Conservation (phyloP, 2,797 vertebrate genomes). For the Pogonophryne albipinna region DNA sequence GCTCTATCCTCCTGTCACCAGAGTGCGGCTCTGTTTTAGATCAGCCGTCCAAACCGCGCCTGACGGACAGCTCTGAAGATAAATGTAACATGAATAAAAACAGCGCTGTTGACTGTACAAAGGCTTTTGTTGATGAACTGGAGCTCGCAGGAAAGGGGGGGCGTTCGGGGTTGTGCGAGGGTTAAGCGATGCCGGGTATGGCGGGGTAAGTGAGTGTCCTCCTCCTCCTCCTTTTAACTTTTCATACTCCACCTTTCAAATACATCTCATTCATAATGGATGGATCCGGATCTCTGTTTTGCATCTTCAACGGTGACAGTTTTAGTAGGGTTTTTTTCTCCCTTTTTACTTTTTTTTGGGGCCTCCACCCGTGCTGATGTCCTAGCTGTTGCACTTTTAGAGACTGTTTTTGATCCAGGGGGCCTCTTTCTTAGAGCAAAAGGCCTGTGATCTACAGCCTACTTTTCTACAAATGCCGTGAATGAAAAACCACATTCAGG, state of each 20-base stretch:
- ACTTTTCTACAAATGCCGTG: conserved; percentile 11
- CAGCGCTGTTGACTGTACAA: conserved; percentile 77
- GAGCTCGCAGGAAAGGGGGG: conserved; percentile 40
- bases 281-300: conserved; percentile 85
- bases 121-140: conserved; percentile 81
- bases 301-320: conserved; percentile 82
- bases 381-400: conserved; percentile 33
- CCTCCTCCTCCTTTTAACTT: conserved; percentile 40
- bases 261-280: conserved; percentile 86
- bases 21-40: conserved; percentile 82
- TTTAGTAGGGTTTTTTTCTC: conserved; percentile 58
- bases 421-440: conserved; percentile 23
- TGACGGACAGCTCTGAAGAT: conserved; percentile 81
- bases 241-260: conserved; percentile 77
- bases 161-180: conserved; percentile 58
- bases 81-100: conserved; percentile 82
- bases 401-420: conserved; percentile 40
- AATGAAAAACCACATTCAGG: conserved; percentile 24
- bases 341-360: conserved; percentile 18
- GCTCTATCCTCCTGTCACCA: conserved; percentile 81
- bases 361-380: conserved; percentile 18
- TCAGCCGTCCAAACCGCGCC: conserved; percentile 74
- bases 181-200: conserved; percentile 66
- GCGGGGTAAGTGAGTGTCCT: conserved; percentile 59
- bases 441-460: conserved; percentile 37